Evolutionary conservation across 2,888 invertebrate species (phyloP), one percentile per base, ranked within the genome.

Genomic region (Cosmopolites sordidus): DNA sequence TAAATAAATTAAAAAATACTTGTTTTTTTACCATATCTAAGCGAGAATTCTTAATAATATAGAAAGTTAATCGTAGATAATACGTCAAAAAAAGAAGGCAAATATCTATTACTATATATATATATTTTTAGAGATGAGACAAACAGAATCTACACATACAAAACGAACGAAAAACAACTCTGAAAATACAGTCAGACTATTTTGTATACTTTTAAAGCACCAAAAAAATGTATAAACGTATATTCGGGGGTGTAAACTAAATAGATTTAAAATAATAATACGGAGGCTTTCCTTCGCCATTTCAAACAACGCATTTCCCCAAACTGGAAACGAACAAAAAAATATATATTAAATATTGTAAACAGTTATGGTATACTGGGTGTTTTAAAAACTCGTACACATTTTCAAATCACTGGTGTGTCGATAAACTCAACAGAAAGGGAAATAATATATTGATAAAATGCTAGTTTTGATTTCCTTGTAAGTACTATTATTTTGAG

Each of bases 171-270:
- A 43, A 30, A 43, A 33, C 16, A 45, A 45, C 52, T 53, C 52
- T 53, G n/a, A 54, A 41, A 54, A 49, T 46, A 54, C 45, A 54
- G 49, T 44, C 27, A 44, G 39, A 17, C 17, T 56, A 41, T 18
- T n/a, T 46, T 52, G 58, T 59, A 58, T 62, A 60, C 58, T 59
- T 50, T 52, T 43, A 52, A 60, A 60, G 64, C 62, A 57, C 60
- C 60, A 60, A 62, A 57, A 30, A 41, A 58, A 54, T 61, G 62
- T 47, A 61, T 64, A 64, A 64, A 62, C 62, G 64, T 64, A 64
- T 58, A 48, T 40, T 38, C 30, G 27, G 43, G 15, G 22, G 42
- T n/a, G 29, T 51, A 43, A 37, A 51, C 15, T 18, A 15, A n/a
- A n/a, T n/a, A n/a, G n/a, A n/a, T n/a, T 22, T 27, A 14, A 40